A percentile compares a stretch with the other conserved stretches of the same genome.
Evolutionary conservation across 1,140 invertebrate species (phyloP).

Genomic region (Lordiphosa mommai): DNA sequence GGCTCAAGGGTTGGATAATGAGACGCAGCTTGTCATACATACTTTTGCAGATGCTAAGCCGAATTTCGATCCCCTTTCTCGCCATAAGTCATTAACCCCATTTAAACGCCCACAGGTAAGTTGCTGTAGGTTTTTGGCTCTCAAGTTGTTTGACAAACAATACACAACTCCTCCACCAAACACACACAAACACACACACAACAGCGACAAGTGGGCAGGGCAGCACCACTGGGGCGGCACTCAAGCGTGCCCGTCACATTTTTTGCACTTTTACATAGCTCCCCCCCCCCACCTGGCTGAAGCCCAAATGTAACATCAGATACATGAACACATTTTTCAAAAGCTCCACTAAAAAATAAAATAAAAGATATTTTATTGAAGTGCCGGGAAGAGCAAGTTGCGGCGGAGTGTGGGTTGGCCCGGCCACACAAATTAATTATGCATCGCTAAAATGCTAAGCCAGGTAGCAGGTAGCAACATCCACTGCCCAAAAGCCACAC

Average conservation of each 20-base stretch:
- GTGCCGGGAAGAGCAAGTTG: conserved; percentile 36
- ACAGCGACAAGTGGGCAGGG: conserved; percentile 12
- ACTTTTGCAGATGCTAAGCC: conserved; percentile 23
- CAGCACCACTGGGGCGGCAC: conserved; percentile 25
- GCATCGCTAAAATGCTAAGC: conserved; percentile 75
- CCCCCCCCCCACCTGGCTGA: conserved; percentile 1
- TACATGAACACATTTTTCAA: conserved; percentile 70
- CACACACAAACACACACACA: conserved; percentile 3
- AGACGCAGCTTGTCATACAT: conserved; percentile 21
- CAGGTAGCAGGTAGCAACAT: conserved; percentile 42
- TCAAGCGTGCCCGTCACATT: conserved; percentile 71
- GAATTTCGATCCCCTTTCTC: conserved; percentile 15
- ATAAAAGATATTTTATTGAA: conserved; percentile 76
- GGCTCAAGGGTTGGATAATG: conserved; percentile 39
- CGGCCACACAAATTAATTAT: conserved; percentile 61
- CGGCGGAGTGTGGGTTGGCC: conserved; percentile 24
- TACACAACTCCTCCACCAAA: conserved; percentile 35
- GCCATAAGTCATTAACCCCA: conserved; percentile 68
- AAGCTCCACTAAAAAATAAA: conserved; percentile 74
- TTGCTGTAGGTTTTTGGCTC: conserved; percentile 12
- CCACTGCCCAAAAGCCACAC: conserved; percentile 16
- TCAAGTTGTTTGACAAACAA: conserved; percentile 74
- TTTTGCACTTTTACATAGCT: conserved; percentile 60
- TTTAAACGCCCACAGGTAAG: conserved; percentile 40
- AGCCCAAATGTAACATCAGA: conserved; percentile 58